phyloP scores from a whole-genome alignment of 2,888 invertebrate species.

The Stenichneumon culpator region DNA sequence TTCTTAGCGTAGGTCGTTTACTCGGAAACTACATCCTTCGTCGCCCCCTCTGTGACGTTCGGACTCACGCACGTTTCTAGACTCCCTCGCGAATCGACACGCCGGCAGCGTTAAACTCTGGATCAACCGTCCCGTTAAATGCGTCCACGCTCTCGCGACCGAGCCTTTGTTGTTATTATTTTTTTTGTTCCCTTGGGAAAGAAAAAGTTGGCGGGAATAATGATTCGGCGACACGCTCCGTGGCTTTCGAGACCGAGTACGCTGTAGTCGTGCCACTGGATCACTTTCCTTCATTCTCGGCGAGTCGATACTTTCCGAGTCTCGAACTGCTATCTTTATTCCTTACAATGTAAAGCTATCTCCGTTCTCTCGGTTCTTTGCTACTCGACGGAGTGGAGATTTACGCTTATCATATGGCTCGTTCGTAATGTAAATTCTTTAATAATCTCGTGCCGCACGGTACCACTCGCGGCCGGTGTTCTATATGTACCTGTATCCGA shows the following conservation, averaged over 20 bases:
- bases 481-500: not conserved
- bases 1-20: constrained; percentile 73
- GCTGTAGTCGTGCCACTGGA: not conserved
- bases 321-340: constrained; percentile 18
- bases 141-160: constrained; percentile 25
- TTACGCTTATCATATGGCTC: not conserved
- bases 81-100: constrained; percentile 13
- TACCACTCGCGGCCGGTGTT: constrained; percentile 47
- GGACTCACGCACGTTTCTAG: constrained; percentile 27
- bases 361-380: not conserved
- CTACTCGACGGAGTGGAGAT: not conserved
- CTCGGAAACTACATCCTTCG: constrained; percentile 56
- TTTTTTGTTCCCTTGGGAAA: not conserved
- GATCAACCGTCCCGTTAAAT: constrained; percentile 39
- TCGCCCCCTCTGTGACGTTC: constrained; percentile 53
- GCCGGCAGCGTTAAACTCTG: not conserved
- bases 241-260: constrained; percentile 70
- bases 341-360: not conserved
- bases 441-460: constrained; percentile 48
- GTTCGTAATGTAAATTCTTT: too few species aligned
- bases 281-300: constrained; percentile 4
- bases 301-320: constrained; percentile 22
- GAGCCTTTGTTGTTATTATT: not conserved
- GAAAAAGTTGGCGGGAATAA: constrained; percentile 53
- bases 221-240: constrained; percentile 67